phyloP scores from a whole-genome alignment of 2,888 invertebrate genomes.

The Rhagonycha fulva region DNA sequence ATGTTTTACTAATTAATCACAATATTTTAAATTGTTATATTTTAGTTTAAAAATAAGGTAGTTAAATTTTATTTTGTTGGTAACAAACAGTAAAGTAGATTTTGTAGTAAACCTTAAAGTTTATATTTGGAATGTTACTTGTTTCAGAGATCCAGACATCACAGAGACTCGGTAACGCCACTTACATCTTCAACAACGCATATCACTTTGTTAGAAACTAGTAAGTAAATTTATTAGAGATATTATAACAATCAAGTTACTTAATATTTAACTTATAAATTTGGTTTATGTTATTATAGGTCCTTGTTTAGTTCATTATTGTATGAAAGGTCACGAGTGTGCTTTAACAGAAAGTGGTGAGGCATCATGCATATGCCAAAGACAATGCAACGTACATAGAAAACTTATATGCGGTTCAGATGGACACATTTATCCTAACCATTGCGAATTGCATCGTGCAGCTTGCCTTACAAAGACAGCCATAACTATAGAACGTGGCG shows the following conservation, averaged over 20 bases:
- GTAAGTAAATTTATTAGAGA: slow-evolving; percentile 43
- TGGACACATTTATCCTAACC: slow-evolving; percentile 68
- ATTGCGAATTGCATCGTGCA: slow-evolving; percentile 68
- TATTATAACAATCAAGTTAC: neutral
- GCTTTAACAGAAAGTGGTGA: slow-evolving; percentile 56
- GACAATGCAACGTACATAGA: slow-evolving; percentile 60
- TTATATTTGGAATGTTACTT: slow-evolving; percentile 28
- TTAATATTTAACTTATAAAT: neutral
- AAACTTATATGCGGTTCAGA: slow-evolving; percentile 69
- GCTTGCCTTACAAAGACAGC: slow-evolving; percentile 62
- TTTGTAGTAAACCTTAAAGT: neutral
- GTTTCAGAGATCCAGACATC: slow-evolving; percentile 55
- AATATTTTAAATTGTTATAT: neutral
- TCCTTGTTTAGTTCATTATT: slow-evolving; percentile 67
- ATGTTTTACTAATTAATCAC: neutral
- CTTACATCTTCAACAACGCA: slow-evolving; percentile 49
- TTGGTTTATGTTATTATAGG: slow-evolving; percentile 53
- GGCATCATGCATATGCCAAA: slow-evolving; percentile 65
- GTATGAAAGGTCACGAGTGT: slow-evolving; percentile 69
- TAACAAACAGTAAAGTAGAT: neutral
- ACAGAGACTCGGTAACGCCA: slow-evolving; percentile 52
- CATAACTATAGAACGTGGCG: slow-evolving; percentile 61
- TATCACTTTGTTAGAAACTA: slow-evolving; percentile 54
- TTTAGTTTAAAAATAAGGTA: neutral
- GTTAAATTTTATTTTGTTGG: neutral